Percentiles rank a stretch among this genome's conserved stretches.
Conservation (phyloP, 2,888 invertebrate species). For the Onchidella celtica region DNA sequence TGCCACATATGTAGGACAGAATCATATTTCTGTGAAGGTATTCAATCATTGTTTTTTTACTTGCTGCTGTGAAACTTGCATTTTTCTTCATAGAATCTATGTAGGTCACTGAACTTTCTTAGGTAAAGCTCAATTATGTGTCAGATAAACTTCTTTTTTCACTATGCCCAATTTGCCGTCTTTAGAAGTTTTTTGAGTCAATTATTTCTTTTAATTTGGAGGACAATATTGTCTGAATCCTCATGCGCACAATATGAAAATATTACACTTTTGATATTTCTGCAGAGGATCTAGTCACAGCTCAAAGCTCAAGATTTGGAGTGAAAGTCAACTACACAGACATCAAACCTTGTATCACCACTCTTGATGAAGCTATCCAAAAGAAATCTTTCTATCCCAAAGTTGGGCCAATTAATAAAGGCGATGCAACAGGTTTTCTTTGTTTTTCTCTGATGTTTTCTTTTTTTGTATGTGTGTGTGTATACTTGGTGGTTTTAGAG, state of each 20-base stretch:
- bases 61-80: neutral
- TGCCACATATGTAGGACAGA: neutral
- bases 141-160: too few relatives aligned
- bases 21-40: neutral
- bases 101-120: too few relatives aligned
- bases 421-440: slow-evolving; percentile 74
- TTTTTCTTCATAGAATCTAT: too few relatives aligned
- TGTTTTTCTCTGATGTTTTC: neutral
- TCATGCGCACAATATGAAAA: too few relatives aligned
- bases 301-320: slow-evolving; percentile 70
- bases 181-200: too few relatives aligned
- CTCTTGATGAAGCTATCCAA: slow-evolving; percentile 74
- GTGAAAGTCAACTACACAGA: slow-evolving; percentile 78
- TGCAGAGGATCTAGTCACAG: slow-evolving; percentile 66
- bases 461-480: too few relatives aligned
- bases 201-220: too few relatives aligned
- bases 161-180: too few relatives aligned
- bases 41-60: neutral
- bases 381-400: slow-evolving; percentile 67
- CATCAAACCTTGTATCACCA: slow-evolving; percentile 73
- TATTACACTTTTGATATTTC: too few relatives aligned
- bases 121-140: too few relatives aligned
- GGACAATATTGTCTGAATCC: too few relatives aligned
- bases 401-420: slow-evolving; percentile 60
- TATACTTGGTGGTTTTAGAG: too few relatives aligned